Evolutionary conservation across 64 coral and sea anemone genomes (phyloP).

Genomic region (Trachythela sp.): DNA sequence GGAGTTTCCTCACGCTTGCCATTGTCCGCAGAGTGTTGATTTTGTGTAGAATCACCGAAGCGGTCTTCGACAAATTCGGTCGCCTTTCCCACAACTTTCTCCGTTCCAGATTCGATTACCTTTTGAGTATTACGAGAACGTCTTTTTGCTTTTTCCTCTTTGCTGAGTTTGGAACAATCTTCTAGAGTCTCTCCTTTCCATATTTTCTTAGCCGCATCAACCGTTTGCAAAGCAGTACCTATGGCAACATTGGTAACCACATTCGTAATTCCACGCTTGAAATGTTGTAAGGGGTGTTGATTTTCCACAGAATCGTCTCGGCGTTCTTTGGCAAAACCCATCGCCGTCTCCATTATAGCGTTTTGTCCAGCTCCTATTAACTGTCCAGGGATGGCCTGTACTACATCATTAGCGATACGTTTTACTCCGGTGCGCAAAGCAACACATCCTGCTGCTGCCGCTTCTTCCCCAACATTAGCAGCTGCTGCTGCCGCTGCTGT

Average conservation of each 20-base stretch:
- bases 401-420: conserved; percentile 2
- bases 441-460: conserved; percentile 12
- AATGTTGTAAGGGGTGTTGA: conserved; percentile 20
- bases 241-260: neutral
- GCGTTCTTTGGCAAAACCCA: conserved; percentile 35
- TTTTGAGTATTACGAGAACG: no score
- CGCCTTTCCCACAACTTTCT: no score
- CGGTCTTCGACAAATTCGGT: no score
- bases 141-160: neutral
- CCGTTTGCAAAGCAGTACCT: neutral
- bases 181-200: no score
- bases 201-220: neutral
- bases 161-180: neutral
- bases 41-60: no score
- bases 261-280: neutral
- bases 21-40: no score
- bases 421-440: conserved; percentile 26
- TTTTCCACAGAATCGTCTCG: conserved; percentile 53
- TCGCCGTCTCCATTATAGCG: neutral
- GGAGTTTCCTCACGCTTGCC: no score
- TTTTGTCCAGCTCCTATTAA: conserved; percentile 26
- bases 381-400: neutral
- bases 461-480: conserved; percentile 32
- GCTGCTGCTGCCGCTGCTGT: conserved; percentile 16
- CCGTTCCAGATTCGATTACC: no score